A percentile compares a stretch with the other conserved stretches of the same genome.
phyloP scores from a whole-genome alignment of 1,140 invertebrate genomes.

The Eufriesea mexicana region DNA sequence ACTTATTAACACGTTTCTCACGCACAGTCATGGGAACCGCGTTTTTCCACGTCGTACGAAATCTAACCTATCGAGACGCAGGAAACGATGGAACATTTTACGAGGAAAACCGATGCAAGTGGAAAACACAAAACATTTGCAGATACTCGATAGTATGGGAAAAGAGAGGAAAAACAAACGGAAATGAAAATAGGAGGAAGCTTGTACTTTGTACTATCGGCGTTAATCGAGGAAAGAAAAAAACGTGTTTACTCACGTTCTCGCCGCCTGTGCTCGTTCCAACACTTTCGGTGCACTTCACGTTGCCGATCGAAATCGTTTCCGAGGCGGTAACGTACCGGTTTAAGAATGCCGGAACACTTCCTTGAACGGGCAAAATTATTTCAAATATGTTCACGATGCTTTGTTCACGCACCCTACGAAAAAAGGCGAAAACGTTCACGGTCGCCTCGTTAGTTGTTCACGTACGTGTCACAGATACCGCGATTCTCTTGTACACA shows the following conservation, averaged over 20 bases:
- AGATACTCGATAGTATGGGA: neutral
- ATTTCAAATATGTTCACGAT: slow-evolving; percentile 1
- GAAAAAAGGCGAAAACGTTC: slow-evolving; percentile 8
- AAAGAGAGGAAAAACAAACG: neutral
- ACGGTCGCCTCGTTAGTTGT: slow-evolving; percentile 3
- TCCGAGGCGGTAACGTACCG: slow-evolving; percentile 28
- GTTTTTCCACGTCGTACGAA: neutral
- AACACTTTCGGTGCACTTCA: slow-evolving; percentile 43
- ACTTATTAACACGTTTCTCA: neutral
- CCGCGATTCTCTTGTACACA: slow-evolving; percentile 18
- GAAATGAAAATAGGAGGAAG: slow-evolving; percentile 2
- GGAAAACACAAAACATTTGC: neutral
- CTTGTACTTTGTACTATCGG: slow-evolving; percentile 53
- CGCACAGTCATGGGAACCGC: neutral
- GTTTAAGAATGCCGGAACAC: slow-evolving; percentile 11
- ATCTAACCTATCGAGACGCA: slow-evolving; percentile 22
- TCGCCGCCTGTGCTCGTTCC: slow-evolving; percentile 48
- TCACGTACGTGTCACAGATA: slow-evolving; percentile 41
- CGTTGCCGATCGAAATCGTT: slow-evolving; percentile 39
- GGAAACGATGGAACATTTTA: neutral
- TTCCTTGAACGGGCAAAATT: neutral
- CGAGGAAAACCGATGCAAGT: neutral
- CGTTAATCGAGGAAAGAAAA: neutral
- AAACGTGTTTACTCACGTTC: slow-evolving; percentile 69
- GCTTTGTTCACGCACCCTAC: neutral